A percentile compares a stretch with the other conserved stretches of the same genome.
phyloP scores from a whole-genome alignment of 30 jellyfish, hydroid and myxozoan species.

The Aurelia aurita region DNA sequence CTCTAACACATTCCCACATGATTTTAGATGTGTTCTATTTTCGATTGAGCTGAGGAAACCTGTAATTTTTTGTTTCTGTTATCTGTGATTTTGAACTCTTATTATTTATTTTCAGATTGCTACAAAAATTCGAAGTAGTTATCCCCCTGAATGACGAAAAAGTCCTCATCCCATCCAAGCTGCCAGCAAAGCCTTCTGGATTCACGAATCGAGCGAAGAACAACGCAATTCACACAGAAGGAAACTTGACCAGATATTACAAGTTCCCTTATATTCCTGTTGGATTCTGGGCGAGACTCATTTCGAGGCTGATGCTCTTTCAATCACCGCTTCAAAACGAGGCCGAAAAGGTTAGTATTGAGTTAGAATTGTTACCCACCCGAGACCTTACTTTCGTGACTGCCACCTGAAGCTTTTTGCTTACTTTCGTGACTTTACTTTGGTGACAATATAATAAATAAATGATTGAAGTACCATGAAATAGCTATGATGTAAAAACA shows the following conservation, averaged over 20 bases:
- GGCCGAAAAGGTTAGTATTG: constrained; percentile 22
- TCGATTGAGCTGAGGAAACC: too few species aligned
- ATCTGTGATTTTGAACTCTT: background rate
- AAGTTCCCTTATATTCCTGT: constrained; percentile 86
- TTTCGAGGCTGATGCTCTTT: constrained; percentile 78
- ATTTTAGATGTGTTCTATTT: too few species aligned
- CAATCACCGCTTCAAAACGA: constrained; percentile 56
- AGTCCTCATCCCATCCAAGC: constrained; percentile 82
- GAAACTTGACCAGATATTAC: constrained; percentile 72
- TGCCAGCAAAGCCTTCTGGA: constrained; percentile 62
- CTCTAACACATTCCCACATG: too few species aligned
- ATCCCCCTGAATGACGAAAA: constrained; percentile 71
- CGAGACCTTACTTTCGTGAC: too few species aligned
- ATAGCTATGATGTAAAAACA: too few species aligned
- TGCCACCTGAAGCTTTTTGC: too few species aligned
- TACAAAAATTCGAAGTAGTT: constrained; percentile 83
- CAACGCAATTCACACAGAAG: background rate
- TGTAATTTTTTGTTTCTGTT: too few species aligned
- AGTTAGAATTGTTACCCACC: too few species aligned
- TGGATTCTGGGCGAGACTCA: constrained; percentile 93
- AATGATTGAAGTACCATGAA: too few species aligned
- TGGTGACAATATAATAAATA: too few species aligned
- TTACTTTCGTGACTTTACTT: too few species aligned
- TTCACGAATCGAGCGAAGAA: constrained; percentile 13
- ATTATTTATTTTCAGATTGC: constrained; percentile 54